These are phyloP conservation scores for Zapus hudsonius DNA, from an alignment of 2,113 vertebrate genomes.

Conservation along the genomic window DNA sequence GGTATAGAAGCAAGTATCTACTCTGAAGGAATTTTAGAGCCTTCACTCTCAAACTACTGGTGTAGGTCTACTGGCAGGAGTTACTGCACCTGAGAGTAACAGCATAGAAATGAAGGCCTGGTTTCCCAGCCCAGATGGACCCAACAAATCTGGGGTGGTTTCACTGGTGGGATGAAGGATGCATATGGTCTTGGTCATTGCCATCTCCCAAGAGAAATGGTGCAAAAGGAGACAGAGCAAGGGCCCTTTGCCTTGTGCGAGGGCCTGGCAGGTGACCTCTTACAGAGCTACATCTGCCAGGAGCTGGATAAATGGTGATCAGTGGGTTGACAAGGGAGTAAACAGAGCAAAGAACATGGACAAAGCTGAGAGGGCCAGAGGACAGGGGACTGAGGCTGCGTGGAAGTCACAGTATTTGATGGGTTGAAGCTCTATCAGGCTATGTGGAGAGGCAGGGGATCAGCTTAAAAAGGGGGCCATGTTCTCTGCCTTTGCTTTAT, in stretches of 20 bases:
- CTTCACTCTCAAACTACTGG: neutral
- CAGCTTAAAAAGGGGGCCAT: neutral
- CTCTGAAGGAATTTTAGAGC: slow-evolving; percentile 36
- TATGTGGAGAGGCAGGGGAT: neutral
- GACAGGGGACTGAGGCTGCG: fast-evolving
- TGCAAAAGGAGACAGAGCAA: neutral
- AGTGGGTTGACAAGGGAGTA: neutral
- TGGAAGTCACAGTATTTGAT: neutral
- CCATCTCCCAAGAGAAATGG: neutral
- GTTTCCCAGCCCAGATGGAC: neutral
- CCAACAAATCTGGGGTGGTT: too few relatives aligned
- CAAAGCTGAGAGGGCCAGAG: neutral
- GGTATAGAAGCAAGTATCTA: slow-evolving; percentile 42
- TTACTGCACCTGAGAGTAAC: neutral
- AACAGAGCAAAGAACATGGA: neutral
- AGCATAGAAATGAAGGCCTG: neutral
- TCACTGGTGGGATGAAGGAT: neutral
- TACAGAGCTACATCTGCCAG: neutral
- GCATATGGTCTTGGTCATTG: too few relatives aligned
- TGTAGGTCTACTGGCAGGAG: neutral
- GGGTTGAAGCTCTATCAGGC: neutral
- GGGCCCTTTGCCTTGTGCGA: neutral
- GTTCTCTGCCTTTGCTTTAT: neutral
- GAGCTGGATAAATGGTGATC: neutral
- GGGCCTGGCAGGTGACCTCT: neutral